Percentiles rank a stretch among this genome's conserved stretches.
Evolutionary conservation across 1,140 invertebrate genomes (phyloP).

Genomic region (Drosophila simulans): DNA sequence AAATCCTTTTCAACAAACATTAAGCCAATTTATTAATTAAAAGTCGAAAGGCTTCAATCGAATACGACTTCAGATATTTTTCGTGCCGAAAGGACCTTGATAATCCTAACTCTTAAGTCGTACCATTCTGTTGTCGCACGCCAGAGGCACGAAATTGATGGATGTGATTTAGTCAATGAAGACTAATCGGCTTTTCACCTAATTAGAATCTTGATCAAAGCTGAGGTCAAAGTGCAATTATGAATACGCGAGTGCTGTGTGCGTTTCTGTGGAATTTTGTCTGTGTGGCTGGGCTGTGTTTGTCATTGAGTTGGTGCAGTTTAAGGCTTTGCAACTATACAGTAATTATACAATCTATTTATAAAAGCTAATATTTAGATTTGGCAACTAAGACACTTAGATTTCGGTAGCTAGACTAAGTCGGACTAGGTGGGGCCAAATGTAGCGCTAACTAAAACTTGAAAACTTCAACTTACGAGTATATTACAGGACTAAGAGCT

Average conservation of each 20-base stretch:
- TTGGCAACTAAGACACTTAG: slow-evolving; percentile 76
- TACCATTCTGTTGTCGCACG: no score
- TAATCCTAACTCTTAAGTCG: not conserved
- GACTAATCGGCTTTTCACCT: slow-evolving; percentile 3
- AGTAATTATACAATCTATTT: slow-evolving; percentile 42
- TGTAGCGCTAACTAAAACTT: slow-evolving; percentile 77
- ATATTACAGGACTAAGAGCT: slow-evolving; percentile 68
- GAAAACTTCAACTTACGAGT: slow-evolving; percentile 52
- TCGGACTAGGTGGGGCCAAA: slow-evolving; percentile 45
- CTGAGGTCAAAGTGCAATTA: slow-evolving; percentile 45
- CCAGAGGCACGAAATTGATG: no score
- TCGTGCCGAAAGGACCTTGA: not conserved
- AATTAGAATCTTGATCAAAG: slow-evolving; percentile 13
- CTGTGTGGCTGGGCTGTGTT: slow-evolving; percentile 12
- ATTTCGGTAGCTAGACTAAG: slow-evolving; percentile 58
- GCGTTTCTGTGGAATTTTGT: slow-evolving; percentile 39
- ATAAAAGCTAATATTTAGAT: slow-evolving; percentile 60
- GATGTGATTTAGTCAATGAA: not conserved
- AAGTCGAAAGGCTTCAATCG: no score
- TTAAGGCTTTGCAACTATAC: slow-evolving; percentile 63
- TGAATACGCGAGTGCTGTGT: slow-evolving; percentile 56
- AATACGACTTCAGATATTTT: not conserved
- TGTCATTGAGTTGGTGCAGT: slow-evolving; percentile 44
- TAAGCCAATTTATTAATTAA: no score
- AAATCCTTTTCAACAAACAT: no score